Evolutionary conservation across 2,888 invertebrate genomes (phyloP), one percentile per base, ranked within the genome.

Genomic region (Branchipolynoe longqiensis): DNA sequence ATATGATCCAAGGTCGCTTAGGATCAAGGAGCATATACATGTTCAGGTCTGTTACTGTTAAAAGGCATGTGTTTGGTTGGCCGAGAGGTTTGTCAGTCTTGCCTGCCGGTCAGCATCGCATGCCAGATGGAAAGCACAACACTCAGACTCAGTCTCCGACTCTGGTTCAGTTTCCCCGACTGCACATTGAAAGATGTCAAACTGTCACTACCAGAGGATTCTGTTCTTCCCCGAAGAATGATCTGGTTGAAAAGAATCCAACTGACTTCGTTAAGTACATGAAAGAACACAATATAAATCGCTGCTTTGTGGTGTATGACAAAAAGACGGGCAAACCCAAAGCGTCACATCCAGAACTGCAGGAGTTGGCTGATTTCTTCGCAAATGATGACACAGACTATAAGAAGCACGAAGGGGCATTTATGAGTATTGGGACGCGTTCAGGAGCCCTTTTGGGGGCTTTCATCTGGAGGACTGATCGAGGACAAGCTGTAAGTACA

Each of bases 401-500:
- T 84, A 87, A 88, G 18, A 36, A 85, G 1, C 91, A 91, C 88
- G 90, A 91, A 86, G 91, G 88, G 14, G 87, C 91, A 14, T 91
- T 91, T 86, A 87, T 91, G 78, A 86, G 85, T 28, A 83, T 88
- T 8, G 91, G 91, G 18, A 81, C 86, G 54, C 85, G 90, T 38
- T 88, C 90, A 2, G 88, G 88, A 28, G 88, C 88, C 81, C 87
- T 91, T 28, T 40, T 91, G 62, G 87, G 88, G n/a, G 90, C 89
- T 1, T 91, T 91, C 84, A n/a, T 91, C 8, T 91, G 90, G 90
- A 90, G 87, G 74, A 88, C 90, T 40, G 87, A 88, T 54, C 85
- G 91, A 82, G 91, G 91, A 48, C 91, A 91, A 89, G 90, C 90
- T 38, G 91, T 91, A 89, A 58, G 88, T 69, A 54, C 18, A 8